These are phyloP conservation scores for Bovichtus variegatus DNA, from an alignment of 2,797 vertebrate species.

Conservation along the genomic window DNA sequence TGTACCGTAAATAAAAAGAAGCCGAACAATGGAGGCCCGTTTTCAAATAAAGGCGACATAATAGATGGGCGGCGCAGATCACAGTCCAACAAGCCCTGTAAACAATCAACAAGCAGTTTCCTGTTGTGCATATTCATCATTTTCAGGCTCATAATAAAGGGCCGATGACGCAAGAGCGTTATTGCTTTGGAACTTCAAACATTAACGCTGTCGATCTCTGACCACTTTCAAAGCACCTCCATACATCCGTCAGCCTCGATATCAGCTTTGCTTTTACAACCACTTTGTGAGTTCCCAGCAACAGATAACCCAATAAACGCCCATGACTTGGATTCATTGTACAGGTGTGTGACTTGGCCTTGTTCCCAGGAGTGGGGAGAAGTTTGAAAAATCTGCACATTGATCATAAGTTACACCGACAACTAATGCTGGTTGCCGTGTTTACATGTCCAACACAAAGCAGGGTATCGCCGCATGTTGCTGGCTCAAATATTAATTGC, in stretches of 20 bases:
- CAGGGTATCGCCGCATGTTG: slow-evolving; percentile 6
- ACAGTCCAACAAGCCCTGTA: slow-evolving; percentile 27
- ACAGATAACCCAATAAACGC: slow-evolving; percentile 54
- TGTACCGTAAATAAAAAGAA: slow-evolving; percentile 37
- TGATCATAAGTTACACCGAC: neutral
- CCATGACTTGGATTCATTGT: slow-evolving; percentile 8
- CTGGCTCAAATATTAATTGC: slow-evolving; percentile 46
- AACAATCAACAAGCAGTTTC: slow-evolving; percentile 43
- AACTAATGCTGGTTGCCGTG: slow-evolving; percentile 14
- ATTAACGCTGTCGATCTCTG: slow-evolving; percentile 11
- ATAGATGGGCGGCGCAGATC: neutral
- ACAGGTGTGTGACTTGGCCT: slow-evolving; percentile 61
- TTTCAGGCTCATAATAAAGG: slow-evolving; percentile 16
- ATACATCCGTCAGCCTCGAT: slow-evolving; percentile 13
- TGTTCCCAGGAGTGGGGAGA: slow-evolving; percentile 28
- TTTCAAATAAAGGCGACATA: slow-evolving; percentile 39
- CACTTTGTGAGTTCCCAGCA: slow-evolving; percentile 43
- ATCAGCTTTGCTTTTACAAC: slow-evolving; percentile 53
- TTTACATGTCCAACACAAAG: slow-evolving; percentile 25
- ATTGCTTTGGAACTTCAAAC: slow-evolving; percentile 47
- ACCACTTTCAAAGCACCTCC: slow-evolving; percentile 17
- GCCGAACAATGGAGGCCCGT: slow-evolving; percentile 27
- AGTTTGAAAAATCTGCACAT: slow-evolving; percentile 19
- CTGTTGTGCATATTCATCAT: slow-evolving; percentile 44
- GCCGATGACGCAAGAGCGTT: slow-evolving; percentile 4